These are phyloP conservation scores for Aphodius granarius DNA, from an alignment of 2,888 invertebrate species.

Conservation along the genomic window DNA sequence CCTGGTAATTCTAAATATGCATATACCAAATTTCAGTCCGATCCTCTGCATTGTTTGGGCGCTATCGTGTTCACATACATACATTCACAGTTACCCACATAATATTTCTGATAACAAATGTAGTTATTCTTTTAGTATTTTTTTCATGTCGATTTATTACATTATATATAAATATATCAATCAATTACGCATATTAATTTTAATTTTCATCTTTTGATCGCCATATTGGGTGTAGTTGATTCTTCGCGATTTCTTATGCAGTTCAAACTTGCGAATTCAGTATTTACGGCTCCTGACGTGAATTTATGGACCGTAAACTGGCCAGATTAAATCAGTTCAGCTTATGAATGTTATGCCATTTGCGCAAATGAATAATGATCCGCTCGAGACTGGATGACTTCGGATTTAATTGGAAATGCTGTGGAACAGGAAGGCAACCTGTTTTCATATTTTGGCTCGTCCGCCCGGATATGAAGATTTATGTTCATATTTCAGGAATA, in stretches of 20 bases:
- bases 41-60: too few relatives aligned
- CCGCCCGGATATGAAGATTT: neutral
- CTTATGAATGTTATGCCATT: neutral
- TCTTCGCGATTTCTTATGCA: neutral
- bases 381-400: neutral
- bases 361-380: neutral
- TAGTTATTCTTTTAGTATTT: too few relatives aligned
- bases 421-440: neutral
- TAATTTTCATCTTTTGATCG: neutral
- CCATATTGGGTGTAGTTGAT: neutral
- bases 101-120: too few relatives aligned
- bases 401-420: neutral
- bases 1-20: too few relatives aligned
- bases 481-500: too few relatives aligned
- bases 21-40: too few relatives aligned
- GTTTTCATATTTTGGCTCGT: neutral
- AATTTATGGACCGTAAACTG: neutral
- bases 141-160: neutral
- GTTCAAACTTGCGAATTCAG: neutral
- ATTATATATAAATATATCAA: neutral
- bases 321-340: neutral
- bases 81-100: too few relatives aligned
- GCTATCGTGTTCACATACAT: too few relatives aligned
- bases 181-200: neutral
- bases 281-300: neutral